Conservation (phyloP, 2,888 invertebrate species). For the Agrenia bidenticulata region DNA sequence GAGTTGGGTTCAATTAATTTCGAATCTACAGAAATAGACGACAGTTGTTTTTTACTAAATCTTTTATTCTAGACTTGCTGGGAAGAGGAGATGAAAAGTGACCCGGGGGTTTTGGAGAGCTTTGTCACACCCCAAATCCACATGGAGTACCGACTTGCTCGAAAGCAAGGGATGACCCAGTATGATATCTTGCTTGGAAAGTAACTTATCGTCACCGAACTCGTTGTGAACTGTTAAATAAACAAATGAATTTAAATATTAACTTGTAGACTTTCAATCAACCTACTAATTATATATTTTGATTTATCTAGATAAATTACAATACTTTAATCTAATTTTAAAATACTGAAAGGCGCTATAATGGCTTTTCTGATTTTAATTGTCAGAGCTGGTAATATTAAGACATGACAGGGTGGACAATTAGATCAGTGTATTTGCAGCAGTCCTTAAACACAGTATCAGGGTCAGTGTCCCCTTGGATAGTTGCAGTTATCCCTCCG, state of each 20-base stretch:
- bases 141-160: slow-evolving; percentile 68
- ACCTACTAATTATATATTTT: too few relatives aligned
- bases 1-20: too few relatives aligned
- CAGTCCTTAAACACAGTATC: slow-evolving; percentile 73
- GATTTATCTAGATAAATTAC: too few relatives aligned
- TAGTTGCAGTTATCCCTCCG: slow-evolving; percentile 71
- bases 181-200: slow-evolving; percentile 40
- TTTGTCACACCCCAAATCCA: slow-evolving; percentile 70
- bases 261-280: too few relatives aligned
- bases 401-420: neutral
- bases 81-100: slow-evolving; percentile 69
- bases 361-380: too few relatives aligned
- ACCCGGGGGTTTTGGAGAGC: slow-evolving; percentile 68
- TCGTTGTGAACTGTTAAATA: too few relatives aligned
- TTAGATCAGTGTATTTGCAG: neutral
- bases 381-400: too few relatives aligned
- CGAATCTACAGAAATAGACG: too few relatives aligned
- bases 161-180: slow-evolving; percentile 63
- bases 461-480: slow-evolving; percentile 74
- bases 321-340: too few relatives aligned
- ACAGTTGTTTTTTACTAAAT: too few relatives aligned
- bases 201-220: neutral
- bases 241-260: too few relatives aligned
- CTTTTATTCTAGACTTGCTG: slow-evolving; percentile 65
- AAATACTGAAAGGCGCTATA: too few relatives aligned